Evolutionary conservation across 2,888 invertebrate genomes (phyloP).

Genomic region (Muschampia plurimacula): DNA sequence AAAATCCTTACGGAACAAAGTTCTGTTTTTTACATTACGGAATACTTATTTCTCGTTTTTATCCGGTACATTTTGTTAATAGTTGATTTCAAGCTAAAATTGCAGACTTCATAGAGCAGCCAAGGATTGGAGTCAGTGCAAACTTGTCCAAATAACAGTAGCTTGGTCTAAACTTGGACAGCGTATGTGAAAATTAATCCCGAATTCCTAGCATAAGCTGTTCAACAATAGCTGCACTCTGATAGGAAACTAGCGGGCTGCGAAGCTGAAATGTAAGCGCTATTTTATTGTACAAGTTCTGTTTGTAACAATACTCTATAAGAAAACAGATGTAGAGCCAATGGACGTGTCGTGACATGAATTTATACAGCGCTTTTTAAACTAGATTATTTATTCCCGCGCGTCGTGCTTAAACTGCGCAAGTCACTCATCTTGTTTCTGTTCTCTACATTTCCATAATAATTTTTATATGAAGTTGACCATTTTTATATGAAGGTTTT

Average conservation of each 20-base stretch:
- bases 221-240: conserved; percentile 50
- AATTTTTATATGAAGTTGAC: not conserved
- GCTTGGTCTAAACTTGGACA: conserved; percentile 38
- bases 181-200: conserved; percentile 46
- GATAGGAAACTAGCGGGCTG: conserved; percentile 62
- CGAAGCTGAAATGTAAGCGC: conserved; percentile 69
- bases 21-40: too few relatives aligned
- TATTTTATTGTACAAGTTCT: conserved; percentile 65
- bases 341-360: conserved; percentile 41
- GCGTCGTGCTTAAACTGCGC: not conserved
- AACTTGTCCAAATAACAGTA: conserved; percentile 35
- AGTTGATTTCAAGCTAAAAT: not conserved
- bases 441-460: not conserved
- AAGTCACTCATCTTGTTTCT: not conserved
- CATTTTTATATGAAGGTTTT: not conserved
- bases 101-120: not conserved
- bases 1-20: too few relatives aligned
- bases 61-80: not conserved
- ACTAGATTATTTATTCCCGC: not conserved
- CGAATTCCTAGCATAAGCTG: conserved; percentile 59
- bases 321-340: conserved; percentile 46
- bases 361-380: conserved; percentile 19
- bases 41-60: too few relatives aligned
- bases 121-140: conserved; percentile 30
- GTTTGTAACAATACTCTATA: conserved; percentile 42